Evolutionary conservation across 1,140 invertebrate species (phyloP).

Genomic region (Hylyphantes graminicola): DNA sequence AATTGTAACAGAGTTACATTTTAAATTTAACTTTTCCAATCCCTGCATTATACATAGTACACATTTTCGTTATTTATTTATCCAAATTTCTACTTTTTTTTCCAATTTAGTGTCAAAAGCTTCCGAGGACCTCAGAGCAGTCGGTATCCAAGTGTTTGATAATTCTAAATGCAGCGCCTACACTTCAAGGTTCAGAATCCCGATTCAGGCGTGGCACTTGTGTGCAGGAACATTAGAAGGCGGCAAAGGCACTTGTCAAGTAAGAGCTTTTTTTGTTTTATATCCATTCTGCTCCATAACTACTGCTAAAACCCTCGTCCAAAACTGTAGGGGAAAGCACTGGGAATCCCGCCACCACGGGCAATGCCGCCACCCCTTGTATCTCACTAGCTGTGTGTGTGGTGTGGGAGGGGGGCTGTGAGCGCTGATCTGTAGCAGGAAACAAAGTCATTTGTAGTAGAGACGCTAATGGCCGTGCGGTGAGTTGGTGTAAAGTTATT

Average conservation of each 20-base stretch:
- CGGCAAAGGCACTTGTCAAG: slow-evolving; percentile 60
- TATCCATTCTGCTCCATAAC: not conserved
- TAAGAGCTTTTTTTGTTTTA: slow-evolving; percentile 27
- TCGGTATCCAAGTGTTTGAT: slow-evolving; percentile 76
- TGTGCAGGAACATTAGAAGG: slow-evolving; percentile 60
- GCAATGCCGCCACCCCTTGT: no score
- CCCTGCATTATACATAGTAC: not conserved
- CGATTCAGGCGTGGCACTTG: slow-evolving; percentile 55
- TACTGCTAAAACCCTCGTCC: no score
- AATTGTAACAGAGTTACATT: no score
- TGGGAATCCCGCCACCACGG: no score
- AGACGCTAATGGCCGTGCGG: no score
- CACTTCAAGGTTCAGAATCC: slow-evolving; percentile 45
- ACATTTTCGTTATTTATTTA: not conserved
- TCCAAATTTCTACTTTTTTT: not conserved
- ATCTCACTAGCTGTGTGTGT: no score
- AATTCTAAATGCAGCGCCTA: slow-evolving; percentile 64
- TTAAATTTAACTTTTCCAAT: no score
- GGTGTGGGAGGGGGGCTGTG: no score
- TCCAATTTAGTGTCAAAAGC: slow-evolving; percentile 59
- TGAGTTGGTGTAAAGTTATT: no score
- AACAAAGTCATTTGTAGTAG: no score
- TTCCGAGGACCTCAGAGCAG: slow-evolving; percentile 69
- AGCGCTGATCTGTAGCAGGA: no score
- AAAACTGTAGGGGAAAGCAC: no score